A percentile compares a stretch with the other conserved stretches of the same genome.
Evolutionary conservation across 2,888 invertebrate genomes (phyloP).

Genomic region (Choreutis nemorana): DNA sequence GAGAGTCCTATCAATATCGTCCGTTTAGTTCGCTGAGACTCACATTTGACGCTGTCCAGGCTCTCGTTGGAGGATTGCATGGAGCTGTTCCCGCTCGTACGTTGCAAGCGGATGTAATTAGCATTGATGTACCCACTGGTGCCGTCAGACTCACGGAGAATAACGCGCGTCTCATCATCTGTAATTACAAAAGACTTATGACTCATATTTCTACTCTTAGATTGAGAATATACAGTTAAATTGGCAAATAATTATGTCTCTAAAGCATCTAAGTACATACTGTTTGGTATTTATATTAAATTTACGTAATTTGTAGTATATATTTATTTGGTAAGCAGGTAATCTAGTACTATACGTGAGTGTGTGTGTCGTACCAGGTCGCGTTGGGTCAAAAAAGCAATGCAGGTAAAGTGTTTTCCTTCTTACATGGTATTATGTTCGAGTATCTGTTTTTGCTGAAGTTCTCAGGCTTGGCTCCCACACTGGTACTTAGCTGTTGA

Average conservation of each 20-base stretch:
- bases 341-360: no score
- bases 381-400: no score
- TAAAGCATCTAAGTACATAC: no score
- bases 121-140: conserved; percentile 95
- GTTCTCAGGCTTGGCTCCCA: conserved; percentile 89
- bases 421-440: conserved; percentile 90
- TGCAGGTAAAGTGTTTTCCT: background rate
- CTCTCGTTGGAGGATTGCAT: conserved; percentile 45
- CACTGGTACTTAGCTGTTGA: conserved; percentile 72
- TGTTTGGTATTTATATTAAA: no score
- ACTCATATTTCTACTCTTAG: no score
- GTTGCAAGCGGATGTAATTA: conserved; percentile 79
- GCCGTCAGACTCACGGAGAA: conserved; percentile 70
- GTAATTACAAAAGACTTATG: no score
- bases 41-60: conserved; percentile 39
- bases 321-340: no score
- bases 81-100: conserved; percentile 27
- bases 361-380: no score
- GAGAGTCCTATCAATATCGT: no score
- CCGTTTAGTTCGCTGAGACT: conserved; percentile 14
- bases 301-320: no score
- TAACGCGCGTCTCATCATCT: conserved; percentile 93
- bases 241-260: no score
- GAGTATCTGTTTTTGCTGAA: conserved; percentile 94
- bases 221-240: no score